These are phyloP conservation scores for Platyrinchus mystaceus DNA, from an alignment of 2,797 vertebrate species.

Conservation along the genomic window DNA sequence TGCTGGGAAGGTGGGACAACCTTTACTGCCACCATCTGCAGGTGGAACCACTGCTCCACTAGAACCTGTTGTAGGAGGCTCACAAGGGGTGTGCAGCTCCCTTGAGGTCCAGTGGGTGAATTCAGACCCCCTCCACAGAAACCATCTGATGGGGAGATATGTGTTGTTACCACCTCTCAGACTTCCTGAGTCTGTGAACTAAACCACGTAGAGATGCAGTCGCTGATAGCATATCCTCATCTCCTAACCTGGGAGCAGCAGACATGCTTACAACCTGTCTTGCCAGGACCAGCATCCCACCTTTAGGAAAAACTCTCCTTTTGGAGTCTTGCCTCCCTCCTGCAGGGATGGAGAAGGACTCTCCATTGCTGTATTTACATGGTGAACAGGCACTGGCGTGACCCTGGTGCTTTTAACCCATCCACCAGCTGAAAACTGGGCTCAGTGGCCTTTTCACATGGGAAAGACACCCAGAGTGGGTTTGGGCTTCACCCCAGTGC, in stretches of 20 bases:
- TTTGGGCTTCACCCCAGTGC: not conserved
- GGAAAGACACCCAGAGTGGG: not conserved
- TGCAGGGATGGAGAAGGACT: not conserved
- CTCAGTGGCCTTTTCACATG: accelerated
- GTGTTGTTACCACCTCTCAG: not conserved
- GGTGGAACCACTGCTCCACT: not conserved
- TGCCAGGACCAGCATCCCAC: not conserved
- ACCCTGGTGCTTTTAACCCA: not conserved
- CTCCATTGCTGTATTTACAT: not conserved
- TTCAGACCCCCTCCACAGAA: not conserved
- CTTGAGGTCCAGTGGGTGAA: not conserved
- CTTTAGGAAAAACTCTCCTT: not conserved
- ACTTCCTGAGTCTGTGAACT: not conserved
- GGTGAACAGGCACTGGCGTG: not conserved
- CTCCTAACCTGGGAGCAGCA: not conserved
- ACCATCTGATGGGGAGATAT: not conserved
- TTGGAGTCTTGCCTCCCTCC: not conserved
- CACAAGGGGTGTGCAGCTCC: not conserved
- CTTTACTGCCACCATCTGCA: not conserved
- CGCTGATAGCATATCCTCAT: not conserved
- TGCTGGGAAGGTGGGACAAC: not conserved
- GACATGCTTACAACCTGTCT: not conserved
- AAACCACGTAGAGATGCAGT: not conserved
- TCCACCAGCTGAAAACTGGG: not conserved
- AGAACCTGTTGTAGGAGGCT: not conserved